Evolutionary conservation across 2,797 vertebrate genomes (phyloP).

Genomic region (Lycodopsis pacificus): DNA sequence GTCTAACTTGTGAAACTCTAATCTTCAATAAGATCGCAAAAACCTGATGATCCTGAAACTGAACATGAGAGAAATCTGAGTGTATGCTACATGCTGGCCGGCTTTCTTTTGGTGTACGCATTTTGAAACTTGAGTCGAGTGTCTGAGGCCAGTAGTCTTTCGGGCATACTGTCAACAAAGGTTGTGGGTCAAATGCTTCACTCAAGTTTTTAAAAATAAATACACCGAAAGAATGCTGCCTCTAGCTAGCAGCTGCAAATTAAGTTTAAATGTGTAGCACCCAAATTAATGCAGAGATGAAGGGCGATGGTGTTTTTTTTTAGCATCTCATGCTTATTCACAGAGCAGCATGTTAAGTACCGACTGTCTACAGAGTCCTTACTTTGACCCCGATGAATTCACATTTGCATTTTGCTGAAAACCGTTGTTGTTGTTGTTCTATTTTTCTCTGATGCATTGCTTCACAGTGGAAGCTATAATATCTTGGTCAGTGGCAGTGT

Average conservation of each 20-base stretch:
- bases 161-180: not conserved
- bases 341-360: not conserved
- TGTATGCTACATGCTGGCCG: not conserved
- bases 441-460: not conserved
- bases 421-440: not conserved
- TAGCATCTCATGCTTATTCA: slow-evolving; percentile 27
- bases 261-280: not conserved
- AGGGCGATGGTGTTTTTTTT: not conserved
- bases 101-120: not conserved
- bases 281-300: slow-evolving; percentile 11
- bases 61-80: not conserved
- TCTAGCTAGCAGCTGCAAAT: not conserved
- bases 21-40: not conserved
- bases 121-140: slow-evolving; percentile 1
- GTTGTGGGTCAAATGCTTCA: not conserved
- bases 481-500: not conserved
- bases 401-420: not conserved
- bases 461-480: not conserved
- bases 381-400: not conserved
- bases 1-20: not conserved
- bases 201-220: not conserved
- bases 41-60: not conserved
- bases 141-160: not conserved
- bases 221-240: not conserved
- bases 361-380: not conserved